Conservation (phyloP, 2,113 vertebrate genomes). For the Phalacrocorax aristotelis region DNA sequence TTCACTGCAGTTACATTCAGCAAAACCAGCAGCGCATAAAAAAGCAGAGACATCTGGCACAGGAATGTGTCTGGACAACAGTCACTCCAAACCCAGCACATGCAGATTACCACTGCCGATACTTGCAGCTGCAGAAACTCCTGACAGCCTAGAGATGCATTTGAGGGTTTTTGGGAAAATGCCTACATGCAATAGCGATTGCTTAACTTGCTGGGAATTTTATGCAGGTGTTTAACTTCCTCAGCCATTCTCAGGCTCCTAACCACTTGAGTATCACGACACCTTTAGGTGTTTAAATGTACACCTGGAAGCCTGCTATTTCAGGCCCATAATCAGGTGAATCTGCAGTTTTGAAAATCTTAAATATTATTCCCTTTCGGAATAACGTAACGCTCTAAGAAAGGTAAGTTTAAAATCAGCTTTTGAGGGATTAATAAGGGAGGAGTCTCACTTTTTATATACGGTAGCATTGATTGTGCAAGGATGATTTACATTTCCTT, state of each 20-base stretch:
- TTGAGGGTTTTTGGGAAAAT: background rate
- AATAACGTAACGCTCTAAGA: accelerated
- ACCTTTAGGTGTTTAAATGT: background rate
- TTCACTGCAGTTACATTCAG: background rate
- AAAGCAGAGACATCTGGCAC: background rate
- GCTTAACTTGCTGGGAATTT: background rate
- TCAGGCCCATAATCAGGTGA: background rate
- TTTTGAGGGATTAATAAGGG: background rate
- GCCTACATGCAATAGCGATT: background rate
- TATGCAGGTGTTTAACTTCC: background rate
- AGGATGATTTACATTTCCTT: background rate
- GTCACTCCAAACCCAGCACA: background rate
- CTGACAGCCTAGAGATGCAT: background rate
- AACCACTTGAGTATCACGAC: background rate
- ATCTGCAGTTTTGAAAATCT: background rate
- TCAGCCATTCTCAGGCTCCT: background rate
- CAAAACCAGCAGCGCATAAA: background rate
- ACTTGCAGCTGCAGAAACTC: constrained; percentile 9
- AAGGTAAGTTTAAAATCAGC: background rate
- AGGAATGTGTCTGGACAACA: constrained; percentile 24
- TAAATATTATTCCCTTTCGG: background rate
- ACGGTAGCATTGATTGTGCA: accelerated
- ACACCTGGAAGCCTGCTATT: background rate
- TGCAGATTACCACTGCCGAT: background rate
- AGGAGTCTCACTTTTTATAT: background rate